Base-by-base conservation (phyloP, 2,888 invertebrate genomes). In the Sialis lutaria region DNA sequence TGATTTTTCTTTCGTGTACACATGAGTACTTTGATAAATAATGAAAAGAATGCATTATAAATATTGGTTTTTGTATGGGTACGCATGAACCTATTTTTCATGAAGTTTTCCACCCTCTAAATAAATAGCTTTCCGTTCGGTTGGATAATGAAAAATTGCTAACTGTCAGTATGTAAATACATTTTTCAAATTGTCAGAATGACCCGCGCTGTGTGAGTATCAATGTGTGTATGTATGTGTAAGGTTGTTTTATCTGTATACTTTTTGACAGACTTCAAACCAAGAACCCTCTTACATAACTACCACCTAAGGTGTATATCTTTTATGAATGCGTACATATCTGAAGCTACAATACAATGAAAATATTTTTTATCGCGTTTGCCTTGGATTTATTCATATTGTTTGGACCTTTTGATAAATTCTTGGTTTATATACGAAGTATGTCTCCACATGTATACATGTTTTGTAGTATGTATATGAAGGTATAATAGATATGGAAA, bases 61-160 rank as follows among this genome's bases (percentile, higher is more conserved):
- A 54, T 59, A 60, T 61, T 61, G 59, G 59, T 59, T 61, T 60
- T 22, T 22, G 22, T 61, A 60, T 60, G 59, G 60, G 54, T 54
- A 57, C 56, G 59, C 61, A 59, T 60, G 60, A 57, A 58, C 58
- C 53, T 59, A 61, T 60, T 60, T 60, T 60, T 60, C 60, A 59
- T 55, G 56, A 42, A 31, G 56, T 51, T 44, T 47, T 51, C 57
- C 54, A 54, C 59, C 58, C 59, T 57, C 58, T 56, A 57, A 57
- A 57, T 56, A 58, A 56, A 61, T 54, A 45, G 42, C 42, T 42
- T 42, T 30, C 42, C 42, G 42, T 42, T 42, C 30, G 42, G 42
- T 10, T 42, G 42, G 42, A 42, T 42, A 42, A 33, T 45, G 45
- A 33, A 45, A 45, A 34, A 34, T 46, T 46, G 46, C 40, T 46